Conservation (phyloP, 1,140 invertebrate genomes). For the Conopomorpha cramerella region DNA sequence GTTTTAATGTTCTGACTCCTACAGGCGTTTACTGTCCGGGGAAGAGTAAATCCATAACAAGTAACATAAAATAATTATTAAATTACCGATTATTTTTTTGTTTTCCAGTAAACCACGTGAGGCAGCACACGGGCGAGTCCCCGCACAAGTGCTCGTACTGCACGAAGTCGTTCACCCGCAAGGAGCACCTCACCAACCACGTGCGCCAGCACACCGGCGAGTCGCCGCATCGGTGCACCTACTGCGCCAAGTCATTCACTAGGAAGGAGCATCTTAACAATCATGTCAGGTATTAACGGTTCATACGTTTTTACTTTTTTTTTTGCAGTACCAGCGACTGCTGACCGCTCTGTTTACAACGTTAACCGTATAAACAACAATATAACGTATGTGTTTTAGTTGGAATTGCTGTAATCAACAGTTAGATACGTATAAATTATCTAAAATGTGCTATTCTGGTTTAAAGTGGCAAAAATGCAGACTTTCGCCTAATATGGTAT, state of each 20-base stretch:
- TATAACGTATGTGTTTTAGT: not conserved
- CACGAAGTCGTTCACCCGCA: constrained; percentile 81
- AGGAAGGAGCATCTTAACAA: constrained; percentile 66
- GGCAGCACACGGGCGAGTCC: constrained; percentile 81
- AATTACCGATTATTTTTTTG: constrained; percentile 1
- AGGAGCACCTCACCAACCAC: constrained; percentile 81
- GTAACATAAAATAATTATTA: too few species aligned
- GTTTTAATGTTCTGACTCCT: too few species aligned
- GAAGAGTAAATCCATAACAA: too few species aligned
- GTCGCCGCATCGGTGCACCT: constrained; percentile 72
- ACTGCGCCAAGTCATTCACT: constrained; percentile 78
- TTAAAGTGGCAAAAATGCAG: too few species aligned
- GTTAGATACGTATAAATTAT: too few species aligned
- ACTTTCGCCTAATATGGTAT: too few species aligned
- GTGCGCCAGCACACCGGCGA: constrained; percentile 79
- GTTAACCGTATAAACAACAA: not conserved
- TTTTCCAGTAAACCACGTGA: constrained; percentile 71
- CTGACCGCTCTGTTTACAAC: too few species aligned
- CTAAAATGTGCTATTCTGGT: too few species aligned
- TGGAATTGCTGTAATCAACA: too few species aligned
- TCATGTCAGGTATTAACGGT: constrained; percentile 23
- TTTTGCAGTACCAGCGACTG: too few species aligned
- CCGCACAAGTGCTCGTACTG: constrained; percentile 81
- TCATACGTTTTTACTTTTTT: too few species aligned
- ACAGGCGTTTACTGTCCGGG: too few species aligned